A percentile compares a stretch with the other conserved stretches of the same genome.
Conservation (phyloP, 2,888 invertebrate species). For the Drosophila eohydei region DNA sequence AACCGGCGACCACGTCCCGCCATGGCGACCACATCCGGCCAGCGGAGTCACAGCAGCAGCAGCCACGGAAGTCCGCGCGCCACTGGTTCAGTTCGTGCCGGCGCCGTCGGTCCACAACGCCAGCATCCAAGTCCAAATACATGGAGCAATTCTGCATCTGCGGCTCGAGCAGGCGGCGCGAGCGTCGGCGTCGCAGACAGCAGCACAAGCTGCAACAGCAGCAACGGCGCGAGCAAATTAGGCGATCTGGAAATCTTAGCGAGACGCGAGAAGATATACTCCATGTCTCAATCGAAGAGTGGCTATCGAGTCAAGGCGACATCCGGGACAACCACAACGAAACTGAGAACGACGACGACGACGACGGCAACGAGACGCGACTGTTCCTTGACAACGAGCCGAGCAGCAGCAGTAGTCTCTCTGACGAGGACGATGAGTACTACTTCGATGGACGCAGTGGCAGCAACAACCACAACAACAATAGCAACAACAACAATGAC, state of each 20-base stretch:
- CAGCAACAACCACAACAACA: constrained; percentile 42
- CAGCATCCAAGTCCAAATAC: constrained; percentile 86
- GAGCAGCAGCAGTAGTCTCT: constrained; percentile 72
- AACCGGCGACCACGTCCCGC: constrained; percentile 84
- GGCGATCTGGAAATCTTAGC: constrained; percentile 89
- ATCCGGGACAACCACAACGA: constrained; percentile 68
- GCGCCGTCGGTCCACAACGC: constrained; percentile 78
- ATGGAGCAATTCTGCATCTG: constrained; percentile 90
- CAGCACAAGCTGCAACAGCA: constrained; percentile 82
- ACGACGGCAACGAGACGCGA: constrained; percentile 58
- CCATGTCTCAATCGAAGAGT: constrained; percentile 86
- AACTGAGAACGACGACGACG: constrained; percentile 49
- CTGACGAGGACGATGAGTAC: constrained; percentile 84
- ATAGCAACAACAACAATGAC: constrained; percentile 55
- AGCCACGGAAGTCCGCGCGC: constrained; percentile 62
- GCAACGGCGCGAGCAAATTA: constrained; percentile 85
- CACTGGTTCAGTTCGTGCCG: constrained; percentile 81
- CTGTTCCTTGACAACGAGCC: constrained; percentile 66
- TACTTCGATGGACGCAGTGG: constrained; percentile 84
- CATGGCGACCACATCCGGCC: constrained; percentile 24
- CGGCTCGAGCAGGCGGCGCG: constrained; percentile 85
- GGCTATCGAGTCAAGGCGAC: constrained; percentile 84
- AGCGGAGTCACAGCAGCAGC: constrained; percentile 71
- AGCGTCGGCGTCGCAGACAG: constrained; percentile 80
- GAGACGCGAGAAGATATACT: constrained; percentile 85